Conservation (phyloP, 2,888 invertebrate genomes). For the Lasiommata megera region DNA sequence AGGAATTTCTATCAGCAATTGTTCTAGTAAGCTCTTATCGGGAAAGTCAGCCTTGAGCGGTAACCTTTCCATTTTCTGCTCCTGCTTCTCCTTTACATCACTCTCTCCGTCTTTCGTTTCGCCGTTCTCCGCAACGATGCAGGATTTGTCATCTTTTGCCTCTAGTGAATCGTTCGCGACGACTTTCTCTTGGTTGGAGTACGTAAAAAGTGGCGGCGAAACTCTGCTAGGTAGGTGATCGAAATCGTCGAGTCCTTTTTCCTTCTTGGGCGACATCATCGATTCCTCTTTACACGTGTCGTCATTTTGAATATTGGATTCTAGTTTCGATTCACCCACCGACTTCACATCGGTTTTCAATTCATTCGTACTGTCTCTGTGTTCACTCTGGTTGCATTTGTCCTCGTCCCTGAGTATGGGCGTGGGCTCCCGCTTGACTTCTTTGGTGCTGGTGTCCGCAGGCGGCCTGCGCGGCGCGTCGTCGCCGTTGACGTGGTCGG, state of each 20-base stretch:
- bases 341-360: constrained; percentile 28
- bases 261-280: constrained; percentile 42
- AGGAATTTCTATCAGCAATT: constrained; percentile 92
- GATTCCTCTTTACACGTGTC: constrained; percentile 31
- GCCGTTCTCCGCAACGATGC: constrained; percentile 51
- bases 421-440: constrained; percentile 58
- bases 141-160: constrained; percentile 40
- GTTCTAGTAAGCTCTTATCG: constrained; percentile 85
- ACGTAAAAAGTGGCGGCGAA: constrained; percentile 88
- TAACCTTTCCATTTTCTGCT: constrained; percentile 57
- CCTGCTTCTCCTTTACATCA: constrained; percentile 39
- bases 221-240: constrained; percentile 87
- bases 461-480: constrained; percentile 49
- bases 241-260: constrained; percentile 58
- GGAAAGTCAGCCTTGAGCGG: constrained; percentile 73
- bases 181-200: constrained; percentile 86
- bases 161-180: constrained; percentile 65
- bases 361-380: constrained; percentile 33
- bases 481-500: constrained; percentile 66
- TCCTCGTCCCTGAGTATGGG: constrained; percentile 48
- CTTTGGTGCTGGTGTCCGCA: constrained; percentile 38
- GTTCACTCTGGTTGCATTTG: constrained; percentile 32
- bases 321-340: constrained; percentile 33
- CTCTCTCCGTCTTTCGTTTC: constrained; percentile 42
- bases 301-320: constrained; percentile 36